Percentiles rank a stretch among this genome's conserved stretches.
phyloP scores from a whole-genome alignment of 2,888 invertebrate genomes.

The Leptinotarsa tumamoca region DNA sequence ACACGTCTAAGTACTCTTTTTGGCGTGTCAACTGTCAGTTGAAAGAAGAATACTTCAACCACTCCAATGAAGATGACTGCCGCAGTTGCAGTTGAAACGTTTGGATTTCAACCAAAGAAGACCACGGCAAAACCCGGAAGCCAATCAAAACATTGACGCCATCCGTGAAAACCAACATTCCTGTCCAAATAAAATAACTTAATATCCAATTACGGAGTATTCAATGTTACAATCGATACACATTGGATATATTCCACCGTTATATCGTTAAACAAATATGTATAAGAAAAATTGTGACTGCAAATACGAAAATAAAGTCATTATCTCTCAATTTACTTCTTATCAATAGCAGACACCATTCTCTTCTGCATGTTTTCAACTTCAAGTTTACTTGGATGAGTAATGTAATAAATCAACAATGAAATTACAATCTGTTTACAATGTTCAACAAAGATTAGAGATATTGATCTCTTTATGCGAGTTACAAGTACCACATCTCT shows the following conservation, averaged over 20 bases:
- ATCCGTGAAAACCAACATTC: no score
- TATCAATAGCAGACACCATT: constrained; percentile 35
- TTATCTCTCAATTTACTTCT: constrained; percentile 32
- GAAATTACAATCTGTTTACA: constrained; percentile 36
- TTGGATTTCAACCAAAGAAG: no score
- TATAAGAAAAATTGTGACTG: constrained; percentile 22
- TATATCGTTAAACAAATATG: constrained; percentile 16
- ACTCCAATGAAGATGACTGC: no score
- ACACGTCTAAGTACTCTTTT: no score
- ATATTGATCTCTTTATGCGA: constrained; percentile 30
- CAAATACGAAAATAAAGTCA: constrained; percentile 26
- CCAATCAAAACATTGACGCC: no score
- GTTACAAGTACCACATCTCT: neutral
- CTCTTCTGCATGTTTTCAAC: constrained; percentile 38
- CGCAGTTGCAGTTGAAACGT: no score
- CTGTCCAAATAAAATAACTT: no score
- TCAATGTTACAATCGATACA: neutral
- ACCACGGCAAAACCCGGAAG: no score
- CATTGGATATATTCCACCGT: constrained; percentile 3
- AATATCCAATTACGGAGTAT: neutral
- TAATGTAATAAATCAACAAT: constrained; percentile 39
- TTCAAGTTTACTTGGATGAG: constrained; percentile 39
- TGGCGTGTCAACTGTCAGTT: no score
- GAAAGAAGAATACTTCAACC: no score
- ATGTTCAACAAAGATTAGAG: constrained; percentile 32